A percentile compares a stretch with the other conserved stretches of the same genome.
Evolutionary conservation across 2,113 vertebrate genomes (phyloP).

Genomic region (Tonatia bakeri): DNA sequence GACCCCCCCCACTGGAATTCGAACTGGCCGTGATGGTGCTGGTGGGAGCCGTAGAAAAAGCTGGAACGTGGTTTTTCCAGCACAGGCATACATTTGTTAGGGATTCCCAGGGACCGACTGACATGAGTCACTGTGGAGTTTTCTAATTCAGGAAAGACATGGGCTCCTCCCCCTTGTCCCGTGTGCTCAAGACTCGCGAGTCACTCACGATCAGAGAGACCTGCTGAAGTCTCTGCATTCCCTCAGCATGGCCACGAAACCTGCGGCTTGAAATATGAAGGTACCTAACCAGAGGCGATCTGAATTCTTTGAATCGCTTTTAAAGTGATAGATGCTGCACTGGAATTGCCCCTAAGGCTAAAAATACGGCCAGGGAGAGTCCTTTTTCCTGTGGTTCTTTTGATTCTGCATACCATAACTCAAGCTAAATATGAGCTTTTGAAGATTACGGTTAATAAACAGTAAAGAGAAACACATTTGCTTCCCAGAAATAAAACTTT

Average conservation of each 20-base stretch:
- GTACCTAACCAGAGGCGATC: neutral
- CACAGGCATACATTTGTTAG: neutral
- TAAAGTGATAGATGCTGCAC: neutral
- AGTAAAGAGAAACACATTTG: conserved; percentile 6
- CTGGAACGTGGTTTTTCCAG: neutral
- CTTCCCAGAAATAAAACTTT: conserved; percentile 46
- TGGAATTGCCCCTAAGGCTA: neutral
- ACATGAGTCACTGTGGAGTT: neutral
- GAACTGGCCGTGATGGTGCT: neutral
- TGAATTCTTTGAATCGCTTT: neutral
- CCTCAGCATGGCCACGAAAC: neutral
- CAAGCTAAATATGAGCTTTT: neutral
- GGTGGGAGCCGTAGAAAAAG: neutral
- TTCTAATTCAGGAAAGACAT: neutral
- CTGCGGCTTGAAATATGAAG: neutral
- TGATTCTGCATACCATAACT: neutral
- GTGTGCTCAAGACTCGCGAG: neutral
- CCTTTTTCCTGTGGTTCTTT: neutral
- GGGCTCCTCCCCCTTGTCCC: neutral
- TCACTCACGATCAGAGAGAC: neutral
- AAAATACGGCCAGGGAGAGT: neutral
- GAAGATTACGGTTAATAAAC: neutral
- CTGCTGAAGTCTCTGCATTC: neutral
- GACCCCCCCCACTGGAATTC: neutral
- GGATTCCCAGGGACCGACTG: neutral